Evolutionary conservation across 2,113 vertebrate genomes (phyloP).

Genomic region (Macroglossus sobrinus): DNA sequence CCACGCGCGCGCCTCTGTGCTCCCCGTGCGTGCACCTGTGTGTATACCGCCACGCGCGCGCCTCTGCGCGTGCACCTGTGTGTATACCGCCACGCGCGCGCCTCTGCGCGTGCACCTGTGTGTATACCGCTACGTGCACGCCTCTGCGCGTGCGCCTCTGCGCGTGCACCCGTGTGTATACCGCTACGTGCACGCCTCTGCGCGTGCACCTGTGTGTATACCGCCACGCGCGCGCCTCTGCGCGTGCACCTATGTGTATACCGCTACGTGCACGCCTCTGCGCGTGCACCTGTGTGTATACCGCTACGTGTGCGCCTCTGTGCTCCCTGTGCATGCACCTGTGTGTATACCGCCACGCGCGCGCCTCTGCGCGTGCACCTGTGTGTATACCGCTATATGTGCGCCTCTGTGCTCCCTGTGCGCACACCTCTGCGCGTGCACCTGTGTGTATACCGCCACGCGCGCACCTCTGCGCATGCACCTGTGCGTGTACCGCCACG

Average conservation of each 20-base stretch:
- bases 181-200: too few relatives aligned
- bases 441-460: too few relatives aligned
- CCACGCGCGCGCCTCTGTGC: neutral
- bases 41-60: neutral
- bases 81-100: too few relatives aligned
- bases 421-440: too few relatives aligned
- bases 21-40: neutral
- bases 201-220: too few relatives aligned
- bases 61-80: neutral
- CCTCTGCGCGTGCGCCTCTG: too few relatives aligned
- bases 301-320: too few relatives aligned
- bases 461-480: rapidly evolving
- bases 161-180: neutral
- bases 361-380: neutral
- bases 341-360: neutral
- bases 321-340: too few relatives aligned
- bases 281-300: neutral
- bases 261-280: too few relatives aligned
- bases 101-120: neutral
- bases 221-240: too few relatives aligned
- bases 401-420: neutral
- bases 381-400: neutral
- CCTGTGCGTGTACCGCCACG: neutral
- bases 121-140: neutral
- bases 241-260: neutral